Evolutionary conservation across 2,797 vertebrate genomes (phyloP), one percentile per base, ranked within the genome.

Genomic region (Anolis apletophallus): DNA sequence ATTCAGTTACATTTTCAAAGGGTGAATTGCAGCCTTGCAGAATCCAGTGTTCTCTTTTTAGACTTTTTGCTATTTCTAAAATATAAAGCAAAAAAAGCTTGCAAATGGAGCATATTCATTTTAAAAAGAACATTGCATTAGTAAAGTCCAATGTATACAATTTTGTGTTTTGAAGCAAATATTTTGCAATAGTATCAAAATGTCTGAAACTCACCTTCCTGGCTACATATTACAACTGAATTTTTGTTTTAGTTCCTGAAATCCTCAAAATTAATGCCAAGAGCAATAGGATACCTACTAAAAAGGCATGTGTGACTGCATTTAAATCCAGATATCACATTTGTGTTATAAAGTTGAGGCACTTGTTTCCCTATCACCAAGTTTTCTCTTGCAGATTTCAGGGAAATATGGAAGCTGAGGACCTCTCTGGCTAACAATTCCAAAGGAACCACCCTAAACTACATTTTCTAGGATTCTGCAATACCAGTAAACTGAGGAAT

Each of bases 1-100:
- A 84, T 84, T 76, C 61, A 57, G 54, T 84, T 84, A 61, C 59
- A 80, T 40, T 87, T 77, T 86, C 84, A 86, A 86, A 83, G 50
- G 40, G 46, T 59, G 32, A 80, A 74, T 34, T 50, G 83, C 46
- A 52, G 81, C 16, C 54, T 55, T 86, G 64, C 78, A 82, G 81
- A 87, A 77, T 76, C 64, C 67, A 59, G 19, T 69, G 73, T 77
- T 29, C 80, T 84, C 23, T 21, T 36, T 40, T 61, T 50, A 23
- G 1, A 52, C 36, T 84, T 73, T 79, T 83, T 26, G 50, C n/a
- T 52, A 2, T 83, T 72, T 71, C 52, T 71, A 17, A 85, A 68
- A n/a, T 78, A 67, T 4, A 36, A 54, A 36, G 76, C 55, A 64
- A 36, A 80, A n/a, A 73, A 80, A 73, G n/a, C 40, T 14, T 57